Evolutionary conservation across 2,888 invertebrate species (phyloP).

Genomic region (Cepaea hortensis): DNA sequence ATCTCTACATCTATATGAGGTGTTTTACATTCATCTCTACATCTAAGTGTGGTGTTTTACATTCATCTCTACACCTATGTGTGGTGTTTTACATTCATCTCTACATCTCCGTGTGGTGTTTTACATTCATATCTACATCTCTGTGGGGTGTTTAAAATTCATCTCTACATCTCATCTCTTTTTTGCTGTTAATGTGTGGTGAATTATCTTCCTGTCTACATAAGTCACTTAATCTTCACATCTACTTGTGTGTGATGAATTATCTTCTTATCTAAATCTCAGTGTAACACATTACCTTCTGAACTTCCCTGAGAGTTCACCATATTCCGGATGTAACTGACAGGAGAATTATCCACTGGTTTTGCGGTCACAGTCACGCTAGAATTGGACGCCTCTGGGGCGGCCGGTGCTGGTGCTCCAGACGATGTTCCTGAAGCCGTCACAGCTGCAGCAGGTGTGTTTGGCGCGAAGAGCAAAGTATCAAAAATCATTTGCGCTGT

Average conservation of each 20-base stretch:
- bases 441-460: not conserved
- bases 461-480: conserved; percentile 26
- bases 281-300: not conserved
- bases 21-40: not conserved
- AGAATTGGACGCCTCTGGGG: too few relatives aligned
- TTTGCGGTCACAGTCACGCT: not conserved
- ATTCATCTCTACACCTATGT: not conserved
- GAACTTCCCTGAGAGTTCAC: not conserved
- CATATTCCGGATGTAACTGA: not conserved
- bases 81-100: not conserved
- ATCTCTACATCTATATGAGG: not conserved
- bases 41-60: not conserved
- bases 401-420: not conserved
- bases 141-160: too few relatives aligned
- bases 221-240: too few relatives aligned
- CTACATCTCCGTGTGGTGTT: not conserved
- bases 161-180: too few relatives aligned
- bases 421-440: not conserved
- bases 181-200: too few relatives aligned
- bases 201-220: too few relatives aligned
- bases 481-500: conserved; percentile 39
- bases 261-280: too few relatives aligned
- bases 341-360: too few relatives aligned
- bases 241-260: too few relatives aligned
- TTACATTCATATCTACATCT: not conserved